Evolutionary conservation across 2,888 invertebrate genomes (phyloP), one percentile per base, ranked within the genome.

Genomic region (Schrankia costaestrigalis): DNA sequence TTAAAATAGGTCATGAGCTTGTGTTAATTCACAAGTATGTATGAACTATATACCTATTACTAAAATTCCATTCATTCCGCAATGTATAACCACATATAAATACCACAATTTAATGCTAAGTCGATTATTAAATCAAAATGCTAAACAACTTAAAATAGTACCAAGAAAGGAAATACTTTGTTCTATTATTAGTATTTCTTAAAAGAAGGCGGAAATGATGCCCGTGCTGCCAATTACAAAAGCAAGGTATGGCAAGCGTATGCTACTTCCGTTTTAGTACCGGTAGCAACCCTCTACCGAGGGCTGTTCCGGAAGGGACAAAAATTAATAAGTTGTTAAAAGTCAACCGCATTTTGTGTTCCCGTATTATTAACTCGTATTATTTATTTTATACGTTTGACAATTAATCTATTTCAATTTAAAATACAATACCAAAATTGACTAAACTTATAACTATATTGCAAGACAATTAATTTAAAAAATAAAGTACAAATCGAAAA

Each of bases 251-350:
- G 74, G 78, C 77, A 71, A 71, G 72, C 80, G 85, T 68, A 79
- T 80, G 80, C 69, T 78, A 84, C 84, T 86, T 87, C 87, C 87
- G 86, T 76, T 84, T 83, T 82, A 62, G 61, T 78, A 68, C 69
- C 74, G 66, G 66, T 74, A 48, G 70, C 64, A 74, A 80, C 83
- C 84, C 84, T 66, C 62, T 52, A 52, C 46, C 49, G 63, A 75
- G 82, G 84, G 83, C 64, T 81, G 84, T 71, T 81, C 78, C 82
- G 83, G 83, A 82, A 79, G 73, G 78, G 74, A 76, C 78, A 69
- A 72, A 76, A 78, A 74, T 76, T 76, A 77, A 76, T 80, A 82
- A 76, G 66, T 63, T 70, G 68, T 77, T 70, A 67, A 74, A 75
- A 83, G 81, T 79, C 78, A 82, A 78, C 74, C 56, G 60, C 56